These are phyloP conservation scores for Benitochromis conjunctus DNA, from an alignment of 2,113 vertebrate species.

Conservation along the genomic window DNA sequence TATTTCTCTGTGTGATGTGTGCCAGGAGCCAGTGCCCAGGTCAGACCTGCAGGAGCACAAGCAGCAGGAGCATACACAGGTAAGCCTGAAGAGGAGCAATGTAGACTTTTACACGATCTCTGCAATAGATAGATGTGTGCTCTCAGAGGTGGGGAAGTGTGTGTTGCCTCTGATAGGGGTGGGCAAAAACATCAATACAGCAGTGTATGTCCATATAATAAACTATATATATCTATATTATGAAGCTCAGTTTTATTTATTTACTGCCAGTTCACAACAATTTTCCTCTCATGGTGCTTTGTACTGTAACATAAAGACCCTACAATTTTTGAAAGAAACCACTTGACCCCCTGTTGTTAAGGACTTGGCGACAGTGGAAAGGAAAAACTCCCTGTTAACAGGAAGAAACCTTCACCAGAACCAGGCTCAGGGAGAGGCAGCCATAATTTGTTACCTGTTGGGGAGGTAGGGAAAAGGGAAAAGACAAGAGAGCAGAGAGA, in stretches of 20 bases:
- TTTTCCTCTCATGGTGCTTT: neutral
- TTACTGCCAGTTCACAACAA: neutral
- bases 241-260: neutral
- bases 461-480: neutral
- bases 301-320: neutral
- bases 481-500: neutral
- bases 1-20: slow-evolving; percentile 82
- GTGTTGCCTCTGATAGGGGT: neutral
- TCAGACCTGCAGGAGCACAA: slow-evolving; percentile 83
- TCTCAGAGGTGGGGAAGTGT: neutral
- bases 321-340: neutral
- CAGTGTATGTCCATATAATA: neutral
- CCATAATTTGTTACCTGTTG: neutral
- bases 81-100: slow-evolving; percentile 1
- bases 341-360: neutral
- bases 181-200: neutral
- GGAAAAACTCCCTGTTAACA: neutral
- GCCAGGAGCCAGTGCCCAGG: slow-evolving; percentile 87
- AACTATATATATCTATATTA: neutral
- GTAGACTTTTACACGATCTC: neutral
- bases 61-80: slow-evolving; percentile 85
- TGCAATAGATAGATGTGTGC: neutral
- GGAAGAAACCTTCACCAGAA: neutral
- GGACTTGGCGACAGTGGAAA: neutral
- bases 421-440: neutral